phyloP scores from a whole-genome alignment of 2,888 invertebrate species.

The Epistrophella euchroma region DNA sequence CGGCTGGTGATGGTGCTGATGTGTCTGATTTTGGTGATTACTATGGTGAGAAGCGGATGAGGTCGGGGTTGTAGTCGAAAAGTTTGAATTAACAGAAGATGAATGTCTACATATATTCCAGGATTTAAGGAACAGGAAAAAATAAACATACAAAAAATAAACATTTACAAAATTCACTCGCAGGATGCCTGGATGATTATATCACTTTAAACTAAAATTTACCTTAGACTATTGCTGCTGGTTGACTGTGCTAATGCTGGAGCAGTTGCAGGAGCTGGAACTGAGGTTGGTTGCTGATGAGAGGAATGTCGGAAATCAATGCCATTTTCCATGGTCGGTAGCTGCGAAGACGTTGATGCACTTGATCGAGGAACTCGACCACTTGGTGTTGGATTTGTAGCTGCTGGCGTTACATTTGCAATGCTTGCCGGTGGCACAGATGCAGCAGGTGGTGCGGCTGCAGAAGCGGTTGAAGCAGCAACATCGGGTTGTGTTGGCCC shows the following conservation, averaged over 20 bases:
- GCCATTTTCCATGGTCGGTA: conserved; percentile 79
- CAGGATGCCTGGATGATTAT: conserved; percentile 15
- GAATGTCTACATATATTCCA: conserved; percentile 77
- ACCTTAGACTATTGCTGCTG: conserved; percentile 77
- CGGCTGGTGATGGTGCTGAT: conserved; percentile 76
- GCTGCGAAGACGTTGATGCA: conserved; percentile 45
- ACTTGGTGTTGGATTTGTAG: conserved; percentile 69
- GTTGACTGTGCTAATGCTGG: conserved; percentile 59
- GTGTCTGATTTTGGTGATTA: conserved; percentile 73
- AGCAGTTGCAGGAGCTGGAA: conserved; percentile 30
- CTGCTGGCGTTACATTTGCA: conserved; percentile 63
- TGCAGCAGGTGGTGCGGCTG: conserved; percentile 65
- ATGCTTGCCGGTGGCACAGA: conserved; percentile 60
- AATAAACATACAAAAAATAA: conserved; percentile 47
- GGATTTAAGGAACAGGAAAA: conserved; percentile 38
- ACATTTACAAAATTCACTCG: conserved; percentile 34
- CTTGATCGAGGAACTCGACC: conserved; percentile 52
- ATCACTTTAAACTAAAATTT: conserved; percentile 53
- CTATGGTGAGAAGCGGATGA: conserved; percentile 71
- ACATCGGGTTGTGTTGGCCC: conserved; percentile 77
- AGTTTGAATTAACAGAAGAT: conserved; percentile 82
- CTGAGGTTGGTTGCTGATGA: conserved; percentile 61
- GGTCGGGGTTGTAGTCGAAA: conserved; percentile 77
- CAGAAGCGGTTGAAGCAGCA: conserved; percentile 67
- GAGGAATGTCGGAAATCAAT: conserved; percentile 80